phyloP scores from a whole-genome alignment of 2,888 invertebrate species.

The Xestoiulus laeticollis region DNA sequence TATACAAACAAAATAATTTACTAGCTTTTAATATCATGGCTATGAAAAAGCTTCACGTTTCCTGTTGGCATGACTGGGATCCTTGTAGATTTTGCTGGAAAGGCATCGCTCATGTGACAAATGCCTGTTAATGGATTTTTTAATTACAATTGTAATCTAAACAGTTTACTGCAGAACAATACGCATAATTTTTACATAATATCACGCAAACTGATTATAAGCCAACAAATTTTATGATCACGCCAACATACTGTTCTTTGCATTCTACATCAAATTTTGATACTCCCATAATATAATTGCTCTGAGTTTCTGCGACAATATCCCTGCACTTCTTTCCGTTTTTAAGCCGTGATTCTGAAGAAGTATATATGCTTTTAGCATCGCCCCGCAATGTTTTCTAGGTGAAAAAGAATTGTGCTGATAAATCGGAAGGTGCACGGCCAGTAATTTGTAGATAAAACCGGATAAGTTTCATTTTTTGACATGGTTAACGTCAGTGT shows the following conservation, averaged over 20 bases:
- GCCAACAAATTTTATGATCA: background rate
- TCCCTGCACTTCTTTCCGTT: background rate
- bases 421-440: background rate
- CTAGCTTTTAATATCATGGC: background rate
- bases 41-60: background rate
- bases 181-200: background rate
- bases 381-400: constrained; percentile 13
- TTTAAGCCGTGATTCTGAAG: background rate
- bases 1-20: background rate
- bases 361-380: constrained; percentile 21
- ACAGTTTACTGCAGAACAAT: background rate
- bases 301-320: background rate
- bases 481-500: no score
- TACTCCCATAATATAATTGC: background rate
- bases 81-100: background rate
- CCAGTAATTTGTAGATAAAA: background rate
- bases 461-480: background rate
- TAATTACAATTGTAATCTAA: background rate
- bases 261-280: background rate
- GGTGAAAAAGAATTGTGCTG: background rate
- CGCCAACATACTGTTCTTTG: background rate
- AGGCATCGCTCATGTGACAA: background rate
- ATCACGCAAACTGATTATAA: background rate
- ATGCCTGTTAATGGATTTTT: background rate
- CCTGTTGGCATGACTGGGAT: background rate